Conservation (phyloP, 1,140 invertebrate species). For the Hycleus cichorii region DNA sequence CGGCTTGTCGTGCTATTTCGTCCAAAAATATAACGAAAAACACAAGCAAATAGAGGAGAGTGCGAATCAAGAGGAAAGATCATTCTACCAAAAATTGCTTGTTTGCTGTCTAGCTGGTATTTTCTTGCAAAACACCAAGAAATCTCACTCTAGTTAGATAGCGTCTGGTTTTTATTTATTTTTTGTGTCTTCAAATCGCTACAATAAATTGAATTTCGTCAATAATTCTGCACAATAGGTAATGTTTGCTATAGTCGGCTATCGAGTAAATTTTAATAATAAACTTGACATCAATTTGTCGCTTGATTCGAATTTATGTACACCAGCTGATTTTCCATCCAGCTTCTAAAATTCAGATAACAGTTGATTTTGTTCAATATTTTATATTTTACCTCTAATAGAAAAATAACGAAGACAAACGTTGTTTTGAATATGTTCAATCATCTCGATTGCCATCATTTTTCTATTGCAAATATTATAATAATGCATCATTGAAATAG, state of each 20-base stretch:
- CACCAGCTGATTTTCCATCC: too few species aligned
- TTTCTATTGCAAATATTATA: not conserved
- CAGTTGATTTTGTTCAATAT: too few species aligned
- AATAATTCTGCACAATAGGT: too few species aligned
- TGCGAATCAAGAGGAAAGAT: not conserved
- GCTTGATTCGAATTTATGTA: too few species aligned
- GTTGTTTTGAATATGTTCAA: too few species aligned
- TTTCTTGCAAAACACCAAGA: not conserved
- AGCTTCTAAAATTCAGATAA: too few species aligned
- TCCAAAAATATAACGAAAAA: constrained; percentile 1
- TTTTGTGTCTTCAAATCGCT: not conserved
- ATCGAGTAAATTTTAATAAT: too few species aligned
- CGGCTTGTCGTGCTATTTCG: constrained; percentile 13
- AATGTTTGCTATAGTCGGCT: too few species aligned
- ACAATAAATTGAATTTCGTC: too few species aligned
- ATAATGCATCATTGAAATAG: not conserved
- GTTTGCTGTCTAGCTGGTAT: not conserved
- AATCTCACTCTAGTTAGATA: not conserved
- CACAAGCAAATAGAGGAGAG: not conserved
- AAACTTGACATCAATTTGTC: too few species aligned
- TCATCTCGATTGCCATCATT: not conserved
- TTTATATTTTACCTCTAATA: too few species aligned
- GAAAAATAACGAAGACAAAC: too few species aligned
- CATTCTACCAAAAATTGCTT: constrained; percentile 3
- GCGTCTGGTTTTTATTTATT: not conserved